These are phyloP conservation scores for Drosophila triauraria DNA, from an alignment of 1,140 invertebrate species.

Conservation along the genomic window DNA sequence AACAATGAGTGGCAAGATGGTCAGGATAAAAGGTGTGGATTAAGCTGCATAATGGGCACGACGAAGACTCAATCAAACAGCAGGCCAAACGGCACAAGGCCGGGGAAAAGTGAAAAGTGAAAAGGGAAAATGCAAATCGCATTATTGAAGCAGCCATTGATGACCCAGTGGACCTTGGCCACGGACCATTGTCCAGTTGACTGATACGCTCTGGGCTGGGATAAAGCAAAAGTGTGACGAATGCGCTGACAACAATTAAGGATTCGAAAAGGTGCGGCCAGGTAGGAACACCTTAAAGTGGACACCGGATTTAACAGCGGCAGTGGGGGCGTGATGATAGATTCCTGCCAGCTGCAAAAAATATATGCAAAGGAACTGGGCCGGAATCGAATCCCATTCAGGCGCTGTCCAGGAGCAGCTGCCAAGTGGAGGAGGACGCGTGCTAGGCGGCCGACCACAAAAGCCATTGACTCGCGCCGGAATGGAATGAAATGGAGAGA, in stretches of 20 bases:
- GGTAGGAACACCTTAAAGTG: constrained; percentile 69
- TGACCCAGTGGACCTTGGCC: constrained; percentile 47
- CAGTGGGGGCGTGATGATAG: constrained; percentile 23
- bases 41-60: constrained; percentile 58
- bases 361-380: constrained; percentile 64
- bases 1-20: constrained; percentile 23
- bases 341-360: constrained; percentile 68
- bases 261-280: constrained; percentile 50
- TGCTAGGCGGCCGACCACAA: constrained; percentile 75
- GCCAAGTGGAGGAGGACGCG: constrained; percentile 53
- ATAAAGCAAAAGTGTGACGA: constrained; percentile 77
- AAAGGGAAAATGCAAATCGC: constrained; percentile 79
- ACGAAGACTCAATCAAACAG: constrained; percentile 76
- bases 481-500: constrained; percentile 53
- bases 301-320: constrained; percentile 64
- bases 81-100: constrained; percentile 65
- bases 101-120: constrained; percentile 17
- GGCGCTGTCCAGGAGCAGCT: constrained; percentile 64
- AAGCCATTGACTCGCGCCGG: constrained; percentile 71
- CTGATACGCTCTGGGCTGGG: constrained; percentile 31
- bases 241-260: constrained; percentile 78
- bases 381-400: constrained; percentile 31
- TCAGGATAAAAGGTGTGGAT: constrained; percentile 73
- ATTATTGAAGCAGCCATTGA: constrained; percentile 69
- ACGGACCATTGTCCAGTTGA: constrained; percentile 53